These are phyloP conservation scores for Brachionus rotundiformis DNA, from an alignment of 1,140 invertebrate species.

Conservation along the genomic window DNA sequence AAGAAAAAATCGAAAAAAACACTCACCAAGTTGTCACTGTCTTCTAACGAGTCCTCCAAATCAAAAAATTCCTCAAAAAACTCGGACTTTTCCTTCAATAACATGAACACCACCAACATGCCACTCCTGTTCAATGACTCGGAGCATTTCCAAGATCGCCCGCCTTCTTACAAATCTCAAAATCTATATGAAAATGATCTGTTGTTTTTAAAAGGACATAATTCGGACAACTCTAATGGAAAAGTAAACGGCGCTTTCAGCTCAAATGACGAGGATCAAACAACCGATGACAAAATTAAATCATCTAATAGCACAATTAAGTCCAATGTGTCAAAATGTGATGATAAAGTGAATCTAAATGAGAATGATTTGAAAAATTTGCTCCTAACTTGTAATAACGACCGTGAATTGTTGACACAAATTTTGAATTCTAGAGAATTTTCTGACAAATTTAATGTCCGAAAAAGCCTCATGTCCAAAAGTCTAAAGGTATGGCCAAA, in stretches of 20 bases:
- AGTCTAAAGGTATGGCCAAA: conserved; percentile 29
- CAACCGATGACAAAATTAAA: not conserved
- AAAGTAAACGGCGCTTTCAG: not conserved
- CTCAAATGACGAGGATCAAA: not conserved
- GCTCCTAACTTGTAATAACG: conserved; percentile 14
- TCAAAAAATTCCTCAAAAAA: conserved; percentile 25
- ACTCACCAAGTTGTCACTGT: not conserved
- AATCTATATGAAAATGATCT: conserved; percentile 42
- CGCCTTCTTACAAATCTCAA: conserved; percentile 22
- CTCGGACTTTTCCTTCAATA: conserved; percentile 26
- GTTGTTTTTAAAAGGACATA: not conserved
- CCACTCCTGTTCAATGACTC: not conserved
- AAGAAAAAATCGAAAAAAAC: conserved; percentile 7
- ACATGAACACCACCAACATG: not conserved
- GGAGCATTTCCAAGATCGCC: conserved; percentile 11
- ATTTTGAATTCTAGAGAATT: conserved; percentile 29
- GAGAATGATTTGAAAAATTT: conserved; percentile 39
- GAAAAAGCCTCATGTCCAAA: not conserved
- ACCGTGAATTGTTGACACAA: not conserved
- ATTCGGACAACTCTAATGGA: not conserved
- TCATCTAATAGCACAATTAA: not conserved
- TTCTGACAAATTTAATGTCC: conserved; percentile 1
- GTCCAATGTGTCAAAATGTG: not conserved
- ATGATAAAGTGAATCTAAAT: not conserved
- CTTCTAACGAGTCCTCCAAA: conserved; percentile 9